phyloP scores from a whole-genome alignment of 2,797 vertebrate species.

The Podargus strigoides region DNA sequence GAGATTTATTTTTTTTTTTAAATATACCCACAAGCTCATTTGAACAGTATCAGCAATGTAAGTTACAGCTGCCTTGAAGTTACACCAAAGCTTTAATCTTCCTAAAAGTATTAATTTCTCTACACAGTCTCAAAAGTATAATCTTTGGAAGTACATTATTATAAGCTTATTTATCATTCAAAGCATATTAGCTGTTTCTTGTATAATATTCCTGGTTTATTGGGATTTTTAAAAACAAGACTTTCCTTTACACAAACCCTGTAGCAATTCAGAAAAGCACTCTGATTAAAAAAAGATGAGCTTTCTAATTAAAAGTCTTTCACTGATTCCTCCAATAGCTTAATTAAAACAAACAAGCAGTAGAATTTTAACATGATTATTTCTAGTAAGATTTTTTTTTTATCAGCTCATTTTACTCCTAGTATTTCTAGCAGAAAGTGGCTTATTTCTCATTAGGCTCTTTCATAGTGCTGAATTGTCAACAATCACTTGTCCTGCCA shows the following conservation, averaged over 20 bases:
- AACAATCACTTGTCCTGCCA: neutral
- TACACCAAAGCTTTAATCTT: slow-evolving; percentile 13
- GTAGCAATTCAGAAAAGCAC: neutral
- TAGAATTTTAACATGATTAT: slow-evolving; percentile 14
- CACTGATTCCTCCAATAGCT: neutral
- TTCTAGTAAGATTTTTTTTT: slow-evolving; percentile 7
- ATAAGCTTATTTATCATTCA: slow-evolving; percentile 27
- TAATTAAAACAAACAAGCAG: slow-evolving; percentile 42
- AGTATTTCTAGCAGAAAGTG: slow-evolving; percentile 1
- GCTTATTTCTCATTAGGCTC: slow-evolving; percentile 4
- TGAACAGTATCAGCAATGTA: neutral
- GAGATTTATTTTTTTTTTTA: neutral
- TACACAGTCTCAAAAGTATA: neutral
- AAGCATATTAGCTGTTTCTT: slow-evolving; percentile 1
- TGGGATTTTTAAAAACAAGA: neutral
- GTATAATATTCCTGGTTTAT: neutral
- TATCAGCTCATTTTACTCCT: slow-evolving; percentile 10
- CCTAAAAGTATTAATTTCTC: neutral
- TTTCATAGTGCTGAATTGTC: neutral
- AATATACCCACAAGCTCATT: neutral
- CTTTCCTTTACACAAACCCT: neutral
- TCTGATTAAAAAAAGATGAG: neutral
- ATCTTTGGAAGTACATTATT: neutral
- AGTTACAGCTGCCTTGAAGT: neutral
- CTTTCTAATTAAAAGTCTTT: slow-evolving; percentile 21